These are phyloP conservation scores for Rhamphomyia laevipes DNA, from an alignment of 2,888 invertebrate genomes.

Conservation along the genomic window DNA sequence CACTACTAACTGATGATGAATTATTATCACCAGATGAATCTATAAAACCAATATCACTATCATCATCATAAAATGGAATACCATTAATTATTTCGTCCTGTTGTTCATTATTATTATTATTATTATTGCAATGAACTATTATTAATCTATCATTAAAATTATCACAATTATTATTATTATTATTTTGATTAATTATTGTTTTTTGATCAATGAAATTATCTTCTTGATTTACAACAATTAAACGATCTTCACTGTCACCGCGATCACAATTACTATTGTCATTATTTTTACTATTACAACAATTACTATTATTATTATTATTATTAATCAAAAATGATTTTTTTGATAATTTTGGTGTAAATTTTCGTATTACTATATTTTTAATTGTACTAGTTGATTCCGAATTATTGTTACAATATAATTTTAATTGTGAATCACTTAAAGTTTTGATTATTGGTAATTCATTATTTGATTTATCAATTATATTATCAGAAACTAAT, in stretches of 20 bases:
- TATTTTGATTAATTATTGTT: no score
- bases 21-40: slow-evolving; percentile 10
- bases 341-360: slow-evolving; percentile 18
- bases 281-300: background rate
- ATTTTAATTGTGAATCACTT: background rate
- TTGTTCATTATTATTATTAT: slow-evolving; percentile 7
- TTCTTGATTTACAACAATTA: slow-evolving; percentile 1
- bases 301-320: background rate
- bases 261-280: background rate
- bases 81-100: no score
- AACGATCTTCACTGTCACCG: slow-evolving; percentile 11
- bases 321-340: slow-evolving; percentile 11
- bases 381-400: background rate
- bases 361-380: slow-evolving; percentile 15
- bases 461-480: background rate
- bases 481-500: background rate
- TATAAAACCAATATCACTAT: slow-evolving; percentile 14
- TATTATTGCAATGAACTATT: no score
- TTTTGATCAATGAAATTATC: no score
- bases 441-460: background rate
- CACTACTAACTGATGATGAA: slow-evolving; percentile 11
- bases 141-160: no score
- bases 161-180: no score
- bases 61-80: no score
- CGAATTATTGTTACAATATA: background rate